Conservation (phyloP, 2,113 vertebrate species). For the Uria aalge region DNA sequence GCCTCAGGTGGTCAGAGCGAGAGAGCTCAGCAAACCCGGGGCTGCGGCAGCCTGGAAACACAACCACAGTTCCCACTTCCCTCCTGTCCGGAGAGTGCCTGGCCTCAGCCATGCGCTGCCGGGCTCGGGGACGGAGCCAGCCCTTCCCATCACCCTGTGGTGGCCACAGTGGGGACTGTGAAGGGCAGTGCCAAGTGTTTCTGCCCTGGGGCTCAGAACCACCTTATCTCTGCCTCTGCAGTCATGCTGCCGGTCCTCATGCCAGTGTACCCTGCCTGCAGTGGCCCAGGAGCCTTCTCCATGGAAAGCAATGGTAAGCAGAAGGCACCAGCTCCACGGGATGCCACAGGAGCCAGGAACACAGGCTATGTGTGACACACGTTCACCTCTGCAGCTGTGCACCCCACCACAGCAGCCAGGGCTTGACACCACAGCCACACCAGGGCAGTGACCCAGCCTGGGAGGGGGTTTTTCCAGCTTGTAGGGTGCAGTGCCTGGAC, state of each 20-base stretch:
- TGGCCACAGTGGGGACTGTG: neutral
- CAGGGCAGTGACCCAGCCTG: neutral
- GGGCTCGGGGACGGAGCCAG: neutral
- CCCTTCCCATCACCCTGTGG: neutral
- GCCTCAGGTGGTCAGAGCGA: neutral
- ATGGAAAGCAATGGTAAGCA: neutral
- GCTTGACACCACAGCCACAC: neutral
- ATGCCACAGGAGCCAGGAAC: neutral
- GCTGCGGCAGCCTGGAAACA: neutral
- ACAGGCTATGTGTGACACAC: accelerated
- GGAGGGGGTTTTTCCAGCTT: neutral
- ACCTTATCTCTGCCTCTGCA: neutral
- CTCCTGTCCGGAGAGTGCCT: neutral
- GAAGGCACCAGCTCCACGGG: neutral
- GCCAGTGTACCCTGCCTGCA: no score
- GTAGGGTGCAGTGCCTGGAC: neutral
- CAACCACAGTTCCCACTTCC: neutral
- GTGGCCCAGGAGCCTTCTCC: neutral
- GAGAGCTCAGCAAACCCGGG: neutral
- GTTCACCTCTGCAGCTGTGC: neutral
- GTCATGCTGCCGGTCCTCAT: accelerated
- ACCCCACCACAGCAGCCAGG: accelerated
- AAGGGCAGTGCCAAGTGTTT: neutral
- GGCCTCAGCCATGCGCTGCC: accelerated
- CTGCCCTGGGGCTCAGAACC: neutral